These are phyloP conservation scores for Neolamprologus devosi DNA, from an alignment of 2,113 vertebrate genomes.

Conservation along the genomic window DNA sequence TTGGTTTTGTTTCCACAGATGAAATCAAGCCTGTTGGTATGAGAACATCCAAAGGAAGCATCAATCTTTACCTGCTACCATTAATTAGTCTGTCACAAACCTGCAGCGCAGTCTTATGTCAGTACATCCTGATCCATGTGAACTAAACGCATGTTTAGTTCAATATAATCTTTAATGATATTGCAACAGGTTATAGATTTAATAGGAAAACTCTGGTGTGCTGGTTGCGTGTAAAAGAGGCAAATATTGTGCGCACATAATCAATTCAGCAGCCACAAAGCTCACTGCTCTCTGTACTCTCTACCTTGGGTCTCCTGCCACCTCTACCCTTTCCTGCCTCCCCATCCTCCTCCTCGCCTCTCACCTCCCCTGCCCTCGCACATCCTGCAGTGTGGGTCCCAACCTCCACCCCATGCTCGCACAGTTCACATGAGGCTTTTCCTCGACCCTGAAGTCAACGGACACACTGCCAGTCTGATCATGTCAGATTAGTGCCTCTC, in stretches of 20 bases:
- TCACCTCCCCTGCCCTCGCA: neutral
- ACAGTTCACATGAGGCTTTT: neutral
- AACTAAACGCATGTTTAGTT: neutral
- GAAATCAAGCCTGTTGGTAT: neutral
- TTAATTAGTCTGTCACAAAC: neutral
- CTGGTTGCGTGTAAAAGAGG: neutral
- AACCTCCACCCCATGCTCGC: neutral
- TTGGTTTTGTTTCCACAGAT: neutral
- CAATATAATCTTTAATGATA: neutral
- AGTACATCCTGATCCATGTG: neutral
- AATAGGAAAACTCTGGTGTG: neutral
- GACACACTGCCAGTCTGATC: slow-evolving; percentile 8
- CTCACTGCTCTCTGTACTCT: neutral
- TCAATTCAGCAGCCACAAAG: neutral
- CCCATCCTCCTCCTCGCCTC: neutral
- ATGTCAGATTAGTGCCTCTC: slow-evolving; percentile 13
- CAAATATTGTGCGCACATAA: neutral
- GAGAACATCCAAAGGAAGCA: neutral
- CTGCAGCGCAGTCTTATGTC: neutral
- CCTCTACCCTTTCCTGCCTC: neutral
- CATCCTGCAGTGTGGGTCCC: neutral
- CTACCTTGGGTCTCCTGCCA: neutral
- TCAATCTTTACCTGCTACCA: neutral
- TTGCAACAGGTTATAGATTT: neutral
- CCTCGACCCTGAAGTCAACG: neutral